Conservation (phyloP, 1,140 invertebrate genomes). For the Panagrolaimus sp. region DNA sequence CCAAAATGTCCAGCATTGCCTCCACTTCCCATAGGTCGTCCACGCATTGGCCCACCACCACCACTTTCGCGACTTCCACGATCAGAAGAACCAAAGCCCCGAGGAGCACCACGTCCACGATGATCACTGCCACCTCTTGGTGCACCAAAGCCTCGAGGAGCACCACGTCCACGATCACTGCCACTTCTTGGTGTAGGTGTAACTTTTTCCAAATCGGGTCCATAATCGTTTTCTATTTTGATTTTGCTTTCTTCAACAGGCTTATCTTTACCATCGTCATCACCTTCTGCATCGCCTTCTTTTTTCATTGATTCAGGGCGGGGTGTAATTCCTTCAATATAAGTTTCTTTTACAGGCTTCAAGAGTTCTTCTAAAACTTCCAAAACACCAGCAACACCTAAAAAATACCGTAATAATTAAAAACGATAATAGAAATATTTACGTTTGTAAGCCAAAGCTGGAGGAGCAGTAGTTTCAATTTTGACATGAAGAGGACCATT, state of each 20-base stretch:
- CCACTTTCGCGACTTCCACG: not conserved
- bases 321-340: conserved; percentile 42
- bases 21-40: conserved; percentile 9
- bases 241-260: not conserved
- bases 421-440: too few relatives aligned
- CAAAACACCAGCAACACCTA: conserved; percentile 67
- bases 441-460: conserved; percentile 81
- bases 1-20: conserved; percentile 20
- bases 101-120: conserved; percentile 13
- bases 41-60: conserved; percentile 23
- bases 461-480: conserved; percentile 78
- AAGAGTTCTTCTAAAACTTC: conserved; percentile 41
- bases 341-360: conserved; percentile 46
- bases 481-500: conserved; percentile 87
- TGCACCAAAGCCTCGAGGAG: not conserved
- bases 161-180: conserved; percentile 19
- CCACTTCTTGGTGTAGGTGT: conserved; percentile 14
- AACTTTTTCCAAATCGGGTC: not conserved
- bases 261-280: conserved; percentile 24
- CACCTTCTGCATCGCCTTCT: conserved; percentile 22
- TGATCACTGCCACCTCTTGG: conserved; percentile 14
- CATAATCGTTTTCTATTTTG: not conserved
- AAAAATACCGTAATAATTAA: too few relatives aligned
- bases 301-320: not conserved
- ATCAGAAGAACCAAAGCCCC: conserved; percentile 14